Percentiles rank a stretch among this genome's conserved stretches.
Conservation (phyloP, 2,113 vertebrate species). For the Muscicapa adusta region DNA sequence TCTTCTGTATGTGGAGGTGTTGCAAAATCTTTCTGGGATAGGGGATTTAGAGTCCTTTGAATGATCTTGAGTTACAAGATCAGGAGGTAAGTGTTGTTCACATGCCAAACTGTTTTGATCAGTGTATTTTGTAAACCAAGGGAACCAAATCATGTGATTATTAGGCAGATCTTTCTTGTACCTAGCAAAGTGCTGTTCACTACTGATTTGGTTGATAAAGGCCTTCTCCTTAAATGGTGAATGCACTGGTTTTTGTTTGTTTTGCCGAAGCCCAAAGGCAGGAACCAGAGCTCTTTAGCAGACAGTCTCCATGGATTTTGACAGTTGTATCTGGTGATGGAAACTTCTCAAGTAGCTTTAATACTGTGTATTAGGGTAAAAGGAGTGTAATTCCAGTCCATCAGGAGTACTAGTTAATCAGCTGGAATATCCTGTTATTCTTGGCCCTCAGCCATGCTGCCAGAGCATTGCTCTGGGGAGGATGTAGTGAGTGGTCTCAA, state of each 20-base stretch:
- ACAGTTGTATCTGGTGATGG: not conserved
- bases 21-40: not conserved
- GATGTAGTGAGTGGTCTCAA: not conserved
- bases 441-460: not conserved
- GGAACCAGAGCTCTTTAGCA: not conserved
- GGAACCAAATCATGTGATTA: not conserved
- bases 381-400: not conserved
- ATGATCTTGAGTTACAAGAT: not conserved
- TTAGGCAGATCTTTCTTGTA: not conserved
- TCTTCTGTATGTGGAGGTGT: not conserved
- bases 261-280: not conserved
- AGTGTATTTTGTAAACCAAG: not conserved
- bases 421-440: not conserved
- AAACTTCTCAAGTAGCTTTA: slow-evolving; percentile 28
- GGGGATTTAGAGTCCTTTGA: not conserved
- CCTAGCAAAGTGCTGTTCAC: not conserved
- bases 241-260: not conserved
- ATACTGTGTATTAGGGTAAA: not conserved
- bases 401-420: slow-evolving; percentile 1
- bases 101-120: not conserved
- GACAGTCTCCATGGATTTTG: not conserved
- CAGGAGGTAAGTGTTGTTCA: not conserved
- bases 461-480: not conserved
- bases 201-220: not conserved
- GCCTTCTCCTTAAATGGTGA: not conserved